These are phyloP conservation scores for Halictus rubicundus DNA, from an alignment of 1,140 invertebrate species.

Conservation along the genomic window DNA sequence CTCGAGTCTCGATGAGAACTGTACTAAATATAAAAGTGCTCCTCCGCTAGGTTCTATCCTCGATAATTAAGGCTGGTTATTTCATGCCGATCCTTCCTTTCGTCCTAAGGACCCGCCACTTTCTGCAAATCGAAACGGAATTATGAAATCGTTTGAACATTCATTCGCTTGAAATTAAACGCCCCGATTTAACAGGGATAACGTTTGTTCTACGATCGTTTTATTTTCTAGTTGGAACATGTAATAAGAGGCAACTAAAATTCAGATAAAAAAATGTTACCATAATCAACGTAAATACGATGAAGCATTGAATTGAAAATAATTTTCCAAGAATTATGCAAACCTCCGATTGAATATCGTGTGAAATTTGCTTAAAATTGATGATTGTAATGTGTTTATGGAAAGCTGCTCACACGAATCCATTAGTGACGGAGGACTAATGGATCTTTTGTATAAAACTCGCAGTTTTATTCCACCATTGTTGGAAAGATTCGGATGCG, in stretches of 20 bases:
- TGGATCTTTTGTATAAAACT: no score
- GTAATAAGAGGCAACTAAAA: no score
- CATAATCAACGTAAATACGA: no score
- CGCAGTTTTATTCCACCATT: background rate
- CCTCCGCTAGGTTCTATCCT: background rate
- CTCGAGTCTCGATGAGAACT: background rate
- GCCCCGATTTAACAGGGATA: background rate
- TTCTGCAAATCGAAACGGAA: slow-evolving; percentile 8
- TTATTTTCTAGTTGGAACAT: no score
- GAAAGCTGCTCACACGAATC: no score
- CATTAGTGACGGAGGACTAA: no score
- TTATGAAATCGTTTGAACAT: slow-evolving; percentile 15
- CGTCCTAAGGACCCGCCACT: background rate
- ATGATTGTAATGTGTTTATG: no score
- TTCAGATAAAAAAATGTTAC: no score
- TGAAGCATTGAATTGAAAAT: no score
- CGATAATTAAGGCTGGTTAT: slow-evolving; percentile 16
- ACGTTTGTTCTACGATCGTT: slow-evolving; percentile 12
- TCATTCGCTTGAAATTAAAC: slow-evolving; percentile 24
- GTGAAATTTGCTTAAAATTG: no score
- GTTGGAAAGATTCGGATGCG: background rate
- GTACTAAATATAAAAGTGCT: slow-evolving; percentile 16
- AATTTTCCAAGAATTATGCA: no score
- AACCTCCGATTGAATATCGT: no score
- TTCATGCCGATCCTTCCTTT: background rate